These are phyloP conservation scores for Eupithecia insigniata DNA, from an alignment of 2,888 invertebrate species.

Conservation along the genomic window DNA sequence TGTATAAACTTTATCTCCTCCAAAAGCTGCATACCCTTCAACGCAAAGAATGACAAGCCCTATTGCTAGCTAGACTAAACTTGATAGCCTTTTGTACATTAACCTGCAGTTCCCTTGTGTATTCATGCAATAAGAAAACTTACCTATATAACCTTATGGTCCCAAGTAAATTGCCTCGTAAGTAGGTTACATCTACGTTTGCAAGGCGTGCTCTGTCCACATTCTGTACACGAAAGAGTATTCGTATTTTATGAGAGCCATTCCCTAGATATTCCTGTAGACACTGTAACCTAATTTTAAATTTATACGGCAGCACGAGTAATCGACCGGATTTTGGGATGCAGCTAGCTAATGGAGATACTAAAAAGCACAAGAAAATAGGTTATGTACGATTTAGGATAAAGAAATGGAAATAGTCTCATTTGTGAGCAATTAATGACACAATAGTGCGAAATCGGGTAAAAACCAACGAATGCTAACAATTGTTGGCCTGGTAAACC, in stretches of 20 bases:
- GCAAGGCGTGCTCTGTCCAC: slow-evolving; percentile 11
- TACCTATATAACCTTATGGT: slow-evolving; percentile 2
- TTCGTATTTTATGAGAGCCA: slow-evolving; percentile 56
- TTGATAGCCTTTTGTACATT: neutral
- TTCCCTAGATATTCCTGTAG: slow-evolving; percentile 57
- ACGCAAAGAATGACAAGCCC: neutral
- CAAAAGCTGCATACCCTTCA: neutral
- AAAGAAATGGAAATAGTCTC: slow-evolving; percentile 15
- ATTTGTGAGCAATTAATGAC: slow-evolving; percentile 14
- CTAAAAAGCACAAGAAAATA: slow-evolving; percentile 31
- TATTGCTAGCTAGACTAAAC: neutral
- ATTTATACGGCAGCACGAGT: slow-evolving; percentile 67
- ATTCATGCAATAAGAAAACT: slow-evolving; percentile 7
- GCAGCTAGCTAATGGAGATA: slow-evolving; percentile 37
- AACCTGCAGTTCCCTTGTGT: neutral
- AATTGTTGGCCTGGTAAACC: too few relatives aligned
- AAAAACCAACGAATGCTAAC: too few relatives aligned
- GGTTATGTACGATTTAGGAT: slow-evolving; percentile 32
- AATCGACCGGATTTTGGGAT: slow-evolving; percentile 62
- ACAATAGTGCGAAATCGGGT: too few relatives aligned
- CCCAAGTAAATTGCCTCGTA: slow-evolving; percentile 13
- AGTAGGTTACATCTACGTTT: slow-evolving; percentile 16
- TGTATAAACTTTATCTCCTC: neutral
- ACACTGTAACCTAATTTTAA: slow-evolving; percentile 76
- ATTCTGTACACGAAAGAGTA: slow-evolving; percentile 18